These are phyloP conservation scores for Apteryx owenii DNA, from an alignment of 2,113 vertebrate species.

Conservation along the genomic window DNA sequence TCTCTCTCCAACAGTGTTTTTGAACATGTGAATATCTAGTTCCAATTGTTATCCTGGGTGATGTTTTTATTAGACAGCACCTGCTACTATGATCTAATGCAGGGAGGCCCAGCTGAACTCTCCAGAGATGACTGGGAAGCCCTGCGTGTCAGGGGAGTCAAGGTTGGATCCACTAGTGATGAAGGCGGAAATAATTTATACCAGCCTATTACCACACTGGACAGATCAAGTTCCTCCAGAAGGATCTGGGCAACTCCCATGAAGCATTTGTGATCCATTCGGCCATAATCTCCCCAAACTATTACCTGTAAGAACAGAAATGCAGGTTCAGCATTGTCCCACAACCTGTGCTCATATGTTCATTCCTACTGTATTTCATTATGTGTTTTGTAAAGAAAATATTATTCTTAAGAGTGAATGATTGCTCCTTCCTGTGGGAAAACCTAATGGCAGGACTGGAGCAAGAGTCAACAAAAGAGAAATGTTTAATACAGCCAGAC, in stretches of 20 bases:
- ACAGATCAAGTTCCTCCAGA: conserved; percentile 95
- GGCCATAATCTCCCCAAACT: conserved; percentile 97
- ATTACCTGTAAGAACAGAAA: conserved; percentile 86
- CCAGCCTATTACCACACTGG: conserved; percentile 98
- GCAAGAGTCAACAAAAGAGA: neutral
- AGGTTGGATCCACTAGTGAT: conserved; percentile 95
- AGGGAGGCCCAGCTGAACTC: conserved; percentile 92
- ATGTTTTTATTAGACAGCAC: conserved; percentile 69
- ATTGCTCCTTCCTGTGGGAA: neutral
- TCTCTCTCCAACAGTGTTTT: conserved; percentile 94
- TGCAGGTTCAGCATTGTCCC: neutral
- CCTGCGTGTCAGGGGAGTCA: conserved; percentile 93
- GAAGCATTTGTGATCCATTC: conserved; percentile 99
- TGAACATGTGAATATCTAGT: conserved; percentile 83
- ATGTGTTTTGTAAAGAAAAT: neutral
- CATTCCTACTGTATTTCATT: neutral
- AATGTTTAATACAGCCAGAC: neutral
- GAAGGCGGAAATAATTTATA: conserved; percentile 98
- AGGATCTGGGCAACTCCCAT: conserved; percentile 99
- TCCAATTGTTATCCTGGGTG: conserved; percentile 85
- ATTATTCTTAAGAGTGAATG: neutral
- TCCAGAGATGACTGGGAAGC: conserved; percentile 97
- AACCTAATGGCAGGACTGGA: neutral
- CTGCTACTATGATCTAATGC: conserved; percentile 90
- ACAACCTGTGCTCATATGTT: neutral